These are phyloP conservation scores for Drosophila suzukii DNA, from an alignment of 1,140 invertebrate species.

Conservation along the genomic window DNA sequence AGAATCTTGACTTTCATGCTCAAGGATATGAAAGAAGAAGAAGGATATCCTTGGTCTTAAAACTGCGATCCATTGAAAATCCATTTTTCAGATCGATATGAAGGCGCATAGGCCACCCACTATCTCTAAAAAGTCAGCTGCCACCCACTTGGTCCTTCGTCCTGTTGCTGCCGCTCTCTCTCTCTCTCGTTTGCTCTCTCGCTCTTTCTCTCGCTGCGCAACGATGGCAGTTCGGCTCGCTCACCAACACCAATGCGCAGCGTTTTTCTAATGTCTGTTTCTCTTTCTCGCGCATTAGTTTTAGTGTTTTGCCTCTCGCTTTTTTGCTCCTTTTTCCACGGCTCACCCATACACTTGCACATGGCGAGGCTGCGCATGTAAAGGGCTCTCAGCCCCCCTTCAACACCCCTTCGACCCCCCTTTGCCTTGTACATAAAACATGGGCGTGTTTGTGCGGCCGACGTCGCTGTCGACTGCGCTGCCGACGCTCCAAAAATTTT, in stretches of 20 bases:
- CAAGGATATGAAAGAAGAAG: neutral
- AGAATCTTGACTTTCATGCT: too few species aligned
- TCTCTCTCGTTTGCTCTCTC: constrained; percentile 2
- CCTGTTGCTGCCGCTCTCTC: constrained; percentile 24
- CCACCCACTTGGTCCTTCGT: constrained; percentile 42
- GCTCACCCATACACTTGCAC: constrained; percentile 21
- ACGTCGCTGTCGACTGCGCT: constrained; percentile 49
- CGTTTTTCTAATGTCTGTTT: constrained; percentile 80
- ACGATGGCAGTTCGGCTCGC: constrained; percentile 50
- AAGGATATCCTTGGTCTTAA: too few species aligned
- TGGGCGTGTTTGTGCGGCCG: constrained; percentile 78
- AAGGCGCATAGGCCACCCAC: constrained; percentile 20
- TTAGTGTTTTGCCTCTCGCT: constrained; percentile 84
- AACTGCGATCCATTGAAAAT: constrained; percentile 3
- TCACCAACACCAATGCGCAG: constrained; percentile 46
- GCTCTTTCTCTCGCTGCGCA: constrained; percentile 56
- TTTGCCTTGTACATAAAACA: constrained; percentile 75
- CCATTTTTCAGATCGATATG: constrained; percentile 2
- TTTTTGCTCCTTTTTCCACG: constrained; percentile 80
- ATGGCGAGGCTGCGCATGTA: constrained; percentile 47
- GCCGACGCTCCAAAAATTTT: constrained; percentile 76
- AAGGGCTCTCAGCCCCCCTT: constrained; percentile 9
- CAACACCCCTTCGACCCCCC: constrained; percentile 2
- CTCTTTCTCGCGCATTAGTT: constrained; percentile 84
- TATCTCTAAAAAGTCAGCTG: constrained; percentile 37